phyloP scores from a whole-genome alignment of 1,140 invertebrate genomes.

The Anoplophora glabripennis region DNA sequence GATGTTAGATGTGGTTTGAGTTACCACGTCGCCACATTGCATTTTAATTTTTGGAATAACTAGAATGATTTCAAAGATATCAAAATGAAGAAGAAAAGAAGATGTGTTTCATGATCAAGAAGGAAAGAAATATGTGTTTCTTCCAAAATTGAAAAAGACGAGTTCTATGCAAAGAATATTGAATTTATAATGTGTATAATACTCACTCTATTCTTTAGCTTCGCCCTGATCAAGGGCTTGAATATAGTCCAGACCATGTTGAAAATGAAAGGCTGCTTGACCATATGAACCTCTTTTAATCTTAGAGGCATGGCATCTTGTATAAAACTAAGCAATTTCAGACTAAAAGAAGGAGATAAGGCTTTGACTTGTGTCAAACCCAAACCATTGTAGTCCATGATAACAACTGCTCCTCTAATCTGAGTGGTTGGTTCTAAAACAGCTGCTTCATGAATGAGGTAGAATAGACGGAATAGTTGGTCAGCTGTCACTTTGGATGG shows the following conservation, averaged over 20 bases:
- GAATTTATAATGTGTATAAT: no score
- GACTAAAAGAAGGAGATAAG: slow-evolving; percentile 66
- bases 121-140: not conserved
- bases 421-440: slow-evolving; percentile 72
- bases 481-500: slow-evolving; percentile 67
- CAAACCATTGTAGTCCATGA: slow-evolving; percentile 78
- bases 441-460: slow-evolving; percentile 72
- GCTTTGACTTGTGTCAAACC: slow-evolving; percentile 62
- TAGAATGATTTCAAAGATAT: not conserved
- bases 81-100: not conserved
- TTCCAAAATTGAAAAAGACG: slow-evolving; percentile 4
- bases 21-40: not conserved
- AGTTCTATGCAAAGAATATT: no score
- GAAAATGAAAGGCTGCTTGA: slow-evolving; percentile 86
- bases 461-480: slow-evolving; percentile 73
- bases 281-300: slow-evolving; percentile 86
- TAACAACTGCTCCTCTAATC: slow-evolving; percentile 68
- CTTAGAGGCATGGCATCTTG: slow-evolving; percentile 86
- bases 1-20: no score
- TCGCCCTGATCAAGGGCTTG: slow-evolving; percentile 83
- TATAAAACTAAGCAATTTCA: slow-evolving; percentile 72
- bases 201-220: slow-evolving; percentile 77
- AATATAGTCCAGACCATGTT: slow-evolving; percentile 85
- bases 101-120: not conserved
- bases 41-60: not conserved